Evolutionary conservation across 1,140 invertebrate genomes (phyloP).

Genomic region (Stenopsyche tienmushanensis): DNA sequence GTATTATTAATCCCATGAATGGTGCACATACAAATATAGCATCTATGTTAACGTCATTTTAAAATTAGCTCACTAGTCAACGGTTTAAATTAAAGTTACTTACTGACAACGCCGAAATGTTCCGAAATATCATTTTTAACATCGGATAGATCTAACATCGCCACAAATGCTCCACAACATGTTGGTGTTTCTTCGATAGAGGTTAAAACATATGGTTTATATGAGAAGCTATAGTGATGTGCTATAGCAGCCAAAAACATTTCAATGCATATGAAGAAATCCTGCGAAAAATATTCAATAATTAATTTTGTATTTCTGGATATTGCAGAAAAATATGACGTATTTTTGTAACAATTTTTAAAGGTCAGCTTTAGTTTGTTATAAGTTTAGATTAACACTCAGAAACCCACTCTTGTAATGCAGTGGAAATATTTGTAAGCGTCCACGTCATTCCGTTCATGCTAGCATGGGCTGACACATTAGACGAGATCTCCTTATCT

Average conservation of each 20-base stretch:
- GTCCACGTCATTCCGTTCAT: too few relatives aligned
- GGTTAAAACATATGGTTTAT: conserved; percentile 75
- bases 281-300: conserved; percentile 60
- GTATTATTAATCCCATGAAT: too few relatives aligned
- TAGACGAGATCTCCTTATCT: too few relatives aligned
- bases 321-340: not conserved
- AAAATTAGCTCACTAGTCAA: too few relatives aligned
- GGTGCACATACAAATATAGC: too few relatives aligned
- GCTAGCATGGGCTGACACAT: too few relatives aligned
- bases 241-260: conserved; percentile 96
- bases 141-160: conserved; percentile 95
- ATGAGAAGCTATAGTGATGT: conserved; percentile 93
- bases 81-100: conserved; percentile 45
- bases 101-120: conserved; percentile 84
- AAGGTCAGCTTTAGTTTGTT: too few relatives aligned
- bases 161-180: conserved; percentile 65
- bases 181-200: conserved; percentile 50
- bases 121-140: conserved; percentile 89
- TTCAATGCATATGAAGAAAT: conserved; percentile 96
- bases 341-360: too few relatives aligned
- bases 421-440: too few relatives aligned
- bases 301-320: not conserved
- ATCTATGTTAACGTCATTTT: too few relatives aligned
- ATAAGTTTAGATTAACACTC: too few relatives aligned
- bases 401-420: too few relatives aligned